Percentiles rank a stretch among this genome's conserved stretches.
Conservation (phyloP, 2,113 vertebrate genomes). For the Astatoreochromis straeleni region DNA sequence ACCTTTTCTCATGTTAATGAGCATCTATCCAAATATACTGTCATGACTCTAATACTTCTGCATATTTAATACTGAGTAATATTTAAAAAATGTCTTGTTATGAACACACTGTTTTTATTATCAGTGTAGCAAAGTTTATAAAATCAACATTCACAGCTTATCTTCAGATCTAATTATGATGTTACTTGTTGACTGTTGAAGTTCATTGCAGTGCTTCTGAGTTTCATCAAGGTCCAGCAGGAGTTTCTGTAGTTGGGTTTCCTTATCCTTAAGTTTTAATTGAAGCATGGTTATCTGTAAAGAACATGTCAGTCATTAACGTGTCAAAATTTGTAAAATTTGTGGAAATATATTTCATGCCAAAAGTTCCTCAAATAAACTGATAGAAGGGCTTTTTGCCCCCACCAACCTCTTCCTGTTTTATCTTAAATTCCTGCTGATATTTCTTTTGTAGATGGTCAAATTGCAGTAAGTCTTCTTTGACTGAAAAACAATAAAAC, state of each 20-base stretch:
- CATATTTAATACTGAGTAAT: neutral
- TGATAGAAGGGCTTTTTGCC: neutral
- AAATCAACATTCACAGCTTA: neutral
- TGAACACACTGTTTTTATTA: neutral
- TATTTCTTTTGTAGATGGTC: constrained; percentile 75
- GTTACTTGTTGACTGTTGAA: constrained; percentile 81
- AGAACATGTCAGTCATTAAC: neutral
- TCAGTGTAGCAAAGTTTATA: neutral
- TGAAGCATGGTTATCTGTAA: constrained; percentile 75
- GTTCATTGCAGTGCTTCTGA: constrained; percentile 63
- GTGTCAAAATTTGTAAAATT: neutral
- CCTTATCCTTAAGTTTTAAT: constrained; percentile 67
- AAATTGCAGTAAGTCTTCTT: constrained; percentile 76
- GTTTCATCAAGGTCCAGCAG: constrained; percentile 72
- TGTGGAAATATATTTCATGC: neutral
- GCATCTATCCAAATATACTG: neutral
- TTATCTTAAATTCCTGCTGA: constrained; percentile 70
- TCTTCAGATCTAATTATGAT: neutral
- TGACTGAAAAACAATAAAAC: constrained; percentile 69
- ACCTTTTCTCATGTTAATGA: neutral
- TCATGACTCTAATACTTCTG: neutral
- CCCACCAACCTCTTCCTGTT: constrained; percentile 80
- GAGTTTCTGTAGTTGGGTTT: constrained; percentile 70
- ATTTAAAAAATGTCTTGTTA: neutral
- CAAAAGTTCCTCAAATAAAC: neutral